phyloP scores from a whole-genome alignment of 2,888 invertebrate species.

The Griposia aprilina region DNA sequence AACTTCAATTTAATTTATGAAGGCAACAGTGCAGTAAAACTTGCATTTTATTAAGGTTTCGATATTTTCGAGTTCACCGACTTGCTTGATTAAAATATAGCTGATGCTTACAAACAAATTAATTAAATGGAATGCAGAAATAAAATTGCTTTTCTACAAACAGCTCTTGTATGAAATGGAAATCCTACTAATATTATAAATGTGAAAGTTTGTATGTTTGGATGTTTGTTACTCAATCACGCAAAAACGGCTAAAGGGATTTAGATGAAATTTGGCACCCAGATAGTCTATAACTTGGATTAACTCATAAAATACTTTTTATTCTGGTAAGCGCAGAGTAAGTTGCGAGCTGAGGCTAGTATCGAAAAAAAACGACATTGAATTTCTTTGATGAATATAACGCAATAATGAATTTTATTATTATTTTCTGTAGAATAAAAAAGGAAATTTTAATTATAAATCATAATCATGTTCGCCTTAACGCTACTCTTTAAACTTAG shows the following conservation, averaged over 20 bases:
- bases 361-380: neutral
- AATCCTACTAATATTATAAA: too few relatives aligned
- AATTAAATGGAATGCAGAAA: conserved; percentile 1
- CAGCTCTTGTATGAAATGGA: conserved; percentile 1
- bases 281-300: too few relatives aligned
- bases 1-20: conserved; percentile 45
- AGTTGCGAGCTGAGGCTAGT: too few relatives aligned
- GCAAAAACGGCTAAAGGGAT: too few relatives aligned
- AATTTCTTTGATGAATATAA: neutral
- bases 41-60: conserved; percentile 41
- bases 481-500: neutral
- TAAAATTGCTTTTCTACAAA: conserved; percentile 3
- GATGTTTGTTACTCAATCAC: too few relatives aligned
- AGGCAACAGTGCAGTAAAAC: conserved; percentile 28
- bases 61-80: conserved; percentile 25
- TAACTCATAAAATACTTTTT: too few relatives aligned
- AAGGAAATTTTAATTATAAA: neutral
- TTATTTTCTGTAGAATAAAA: neutral
- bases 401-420: neutral
- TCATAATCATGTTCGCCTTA: neutral
- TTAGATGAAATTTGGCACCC: too few relatives aligned
- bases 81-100: conserved; percentile 48
- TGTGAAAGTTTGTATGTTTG: too few relatives aligned
- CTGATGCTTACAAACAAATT: conserved; percentile 3
- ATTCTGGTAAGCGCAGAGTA: too few relatives aligned